Conservation (phyloP, 2,113 vertebrate genomes). For the Dipodomys stephensi region DNA sequence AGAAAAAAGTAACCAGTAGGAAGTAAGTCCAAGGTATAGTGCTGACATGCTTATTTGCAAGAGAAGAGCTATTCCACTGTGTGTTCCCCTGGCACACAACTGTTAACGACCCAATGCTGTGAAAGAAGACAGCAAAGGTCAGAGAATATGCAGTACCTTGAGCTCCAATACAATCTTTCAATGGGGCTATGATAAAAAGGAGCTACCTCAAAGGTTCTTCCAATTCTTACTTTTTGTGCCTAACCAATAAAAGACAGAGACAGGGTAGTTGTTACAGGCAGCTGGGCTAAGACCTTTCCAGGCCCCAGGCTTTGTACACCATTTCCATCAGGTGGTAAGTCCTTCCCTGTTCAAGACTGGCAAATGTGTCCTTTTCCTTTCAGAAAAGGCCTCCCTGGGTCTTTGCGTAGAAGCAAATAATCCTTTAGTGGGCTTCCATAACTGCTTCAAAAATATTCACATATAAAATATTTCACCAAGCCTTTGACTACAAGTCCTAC, state of each 20-base stretch:
- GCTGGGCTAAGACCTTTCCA: too few relatives aligned
- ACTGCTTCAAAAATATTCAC: too few relatives aligned
- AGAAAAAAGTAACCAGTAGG: neutral
- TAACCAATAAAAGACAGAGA: neutral
- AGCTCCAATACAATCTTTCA: neutral
- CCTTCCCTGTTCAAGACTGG: too few relatives aligned
- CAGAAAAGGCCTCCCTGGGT: too few relatives aligned
- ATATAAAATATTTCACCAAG: too few relatives aligned
- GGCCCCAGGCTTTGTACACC: too few relatives aligned
- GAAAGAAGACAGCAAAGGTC: neutral
- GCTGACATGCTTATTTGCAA: neutral
- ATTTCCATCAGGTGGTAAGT: too few relatives aligned
- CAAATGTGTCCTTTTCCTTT: too few relatives aligned
- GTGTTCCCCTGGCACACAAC: neutral
- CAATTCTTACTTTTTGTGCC: neutral
- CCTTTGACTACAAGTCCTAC: too few relatives aligned
- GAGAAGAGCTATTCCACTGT: conserved; percentile 40
- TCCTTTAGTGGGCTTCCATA: too few relatives aligned
- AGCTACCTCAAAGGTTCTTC: neutral
- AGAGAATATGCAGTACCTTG: neutral
- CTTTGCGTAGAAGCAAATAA: too few relatives aligned
- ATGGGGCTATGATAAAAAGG: neutral
- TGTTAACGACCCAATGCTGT: neutral
- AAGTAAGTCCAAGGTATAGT: conserved; percentile 35
- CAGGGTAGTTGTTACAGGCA: too few relatives aligned